Conservation (phyloP, 2,888 invertebrate genomes). For the Augochlorella aurata region DNA sequence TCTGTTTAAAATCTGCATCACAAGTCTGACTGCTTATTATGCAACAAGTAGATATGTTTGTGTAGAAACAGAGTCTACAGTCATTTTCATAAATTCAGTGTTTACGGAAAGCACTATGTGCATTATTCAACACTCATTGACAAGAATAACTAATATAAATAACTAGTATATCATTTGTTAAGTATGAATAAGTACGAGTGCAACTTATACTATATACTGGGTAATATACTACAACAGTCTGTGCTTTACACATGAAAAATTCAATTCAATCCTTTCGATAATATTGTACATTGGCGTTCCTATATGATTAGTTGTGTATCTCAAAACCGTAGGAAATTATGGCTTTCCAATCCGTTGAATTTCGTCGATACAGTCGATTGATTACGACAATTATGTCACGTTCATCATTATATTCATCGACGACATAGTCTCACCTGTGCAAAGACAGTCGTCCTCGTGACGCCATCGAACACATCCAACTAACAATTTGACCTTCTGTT, state of each 20-base stretch:
- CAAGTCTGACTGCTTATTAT: too few species aligned
- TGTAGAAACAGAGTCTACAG: too few species aligned
- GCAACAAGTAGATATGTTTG: too few species aligned
- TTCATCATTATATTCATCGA: background rate
- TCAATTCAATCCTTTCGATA: background rate
- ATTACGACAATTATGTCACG: constrained; percentile 23
- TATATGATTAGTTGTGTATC: background rate
- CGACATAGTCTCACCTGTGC: constrained; percentile 32
- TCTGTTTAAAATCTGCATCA: too few species aligned
- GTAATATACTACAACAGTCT: background rate
- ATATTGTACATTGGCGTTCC: background rate
- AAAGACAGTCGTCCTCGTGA: constrained; percentile 17
- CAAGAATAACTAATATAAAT: background rate
- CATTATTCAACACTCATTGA: too few species aligned
- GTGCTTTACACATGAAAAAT: background rate
- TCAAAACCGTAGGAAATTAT: background rate
- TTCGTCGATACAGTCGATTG: constrained; percentile 1
- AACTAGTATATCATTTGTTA: background rate
- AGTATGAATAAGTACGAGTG: background rate
- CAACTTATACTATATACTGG: background rate
- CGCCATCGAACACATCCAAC: background rate
- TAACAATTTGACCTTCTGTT: constrained; percentile 1
- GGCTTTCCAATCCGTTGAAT: constrained; percentile 10
- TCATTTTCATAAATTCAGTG: too few species aligned
- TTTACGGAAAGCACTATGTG: too few species aligned